These are phyloP conservation scores for Gadus macrocephalus DNA, from an alignment of 2,113 vertebrate species.

Conservation along the genomic window DNA sequence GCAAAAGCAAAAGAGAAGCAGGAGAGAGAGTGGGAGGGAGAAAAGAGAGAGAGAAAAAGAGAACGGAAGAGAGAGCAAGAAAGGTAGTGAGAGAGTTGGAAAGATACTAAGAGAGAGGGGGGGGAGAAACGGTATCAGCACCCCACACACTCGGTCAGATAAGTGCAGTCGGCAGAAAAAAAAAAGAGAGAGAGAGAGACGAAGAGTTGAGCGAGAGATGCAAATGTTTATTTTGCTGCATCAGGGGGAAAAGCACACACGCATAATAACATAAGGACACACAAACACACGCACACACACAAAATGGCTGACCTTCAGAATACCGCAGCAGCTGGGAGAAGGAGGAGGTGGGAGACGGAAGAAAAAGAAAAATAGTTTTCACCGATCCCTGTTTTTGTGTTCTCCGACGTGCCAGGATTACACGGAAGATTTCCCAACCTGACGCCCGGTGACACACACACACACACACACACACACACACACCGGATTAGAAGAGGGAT, in stretches of 20 bases:
- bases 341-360: too few relatives aligned
- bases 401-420: too few relatives aligned
- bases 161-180: slow-evolving; percentile 42
- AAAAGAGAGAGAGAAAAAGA: too few relatives aligned
- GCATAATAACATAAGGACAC: slow-evolving; percentile 28
- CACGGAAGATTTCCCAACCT: too few relatives aligned
- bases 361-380: not conserved
- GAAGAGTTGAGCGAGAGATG: slow-evolving; percentile 28
- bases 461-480: too few relatives aligned
- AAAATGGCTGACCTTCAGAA: slow-evolving; percentile 59
- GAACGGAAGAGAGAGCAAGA: too few relatives aligned
- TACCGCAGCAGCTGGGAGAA: slow-evolving; percentile 35
- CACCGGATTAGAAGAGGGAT: too few relatives aligned
- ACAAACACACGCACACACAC: slow-evolving; percentile 21
- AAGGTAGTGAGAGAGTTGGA: too few relatives aligned
- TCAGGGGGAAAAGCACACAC: slow-evolving; percentile 39
- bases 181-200: not conserved
- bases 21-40: too few relatives aligned
- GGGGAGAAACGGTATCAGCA: slow-evolving; percentile 53
- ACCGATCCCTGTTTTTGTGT: slow-evolving; percentile 15
- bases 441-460: too few relatives aligned
- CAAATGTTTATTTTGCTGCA: slow-evolving; percentile 63
- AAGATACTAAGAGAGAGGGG: slow-evolving; percentile 6
- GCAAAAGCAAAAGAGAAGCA: too few relatives aligned
- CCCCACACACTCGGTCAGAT: slow-evolving; percentile 44